A percentile compares a stretch with the other conserved stretches of the same genome.
Conservation (phyloP, 1,140 invertebrate genomes). For the Streblospio benedicti region DNA sequence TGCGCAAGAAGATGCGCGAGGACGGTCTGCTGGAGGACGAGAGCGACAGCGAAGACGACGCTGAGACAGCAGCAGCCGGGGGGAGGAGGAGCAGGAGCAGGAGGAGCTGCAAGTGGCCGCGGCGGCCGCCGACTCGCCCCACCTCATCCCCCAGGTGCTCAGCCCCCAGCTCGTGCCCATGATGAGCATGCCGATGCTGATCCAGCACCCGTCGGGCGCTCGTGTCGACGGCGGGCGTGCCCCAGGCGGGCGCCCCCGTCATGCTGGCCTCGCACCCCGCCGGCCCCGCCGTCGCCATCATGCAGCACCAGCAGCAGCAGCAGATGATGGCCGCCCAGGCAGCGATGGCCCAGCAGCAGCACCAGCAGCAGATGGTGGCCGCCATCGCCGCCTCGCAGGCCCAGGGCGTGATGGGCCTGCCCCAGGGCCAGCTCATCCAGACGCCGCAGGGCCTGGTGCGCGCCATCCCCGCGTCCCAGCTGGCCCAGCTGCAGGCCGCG, state of each 20-base stretch:
- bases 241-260: constrained; percentile 16
- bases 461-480: neutral
- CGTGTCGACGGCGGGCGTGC: neutral
- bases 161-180: neutral
- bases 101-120: neutral
- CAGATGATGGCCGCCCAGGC: neutral
- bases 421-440: neutral
- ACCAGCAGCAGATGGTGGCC: neutral
- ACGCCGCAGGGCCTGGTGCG: neutral
- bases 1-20: constrained; percentile 7
- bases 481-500: neutral
- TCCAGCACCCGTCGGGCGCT: neutral
- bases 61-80: neutral
- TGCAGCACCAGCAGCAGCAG: constrained; percentile 1
- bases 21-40: constrained; percentile 6
- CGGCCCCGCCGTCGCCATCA: neutral
- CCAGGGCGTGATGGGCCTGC: neutral
- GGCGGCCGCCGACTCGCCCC: neutral
- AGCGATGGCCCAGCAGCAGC: neutral
- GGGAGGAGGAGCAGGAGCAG: constrained; percentile 7
- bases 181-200: neutral
- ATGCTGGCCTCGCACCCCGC: constrained; percentile 1
- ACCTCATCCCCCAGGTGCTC: neutral
- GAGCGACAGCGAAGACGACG: neutral
- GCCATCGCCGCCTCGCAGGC: neutral